Evolutionary conservation across 2,113 vertebrate species (phyloP), one percentile per base, ranked within the genome.

Genomic region (Brachyhypopomus gauderio): DNA sequence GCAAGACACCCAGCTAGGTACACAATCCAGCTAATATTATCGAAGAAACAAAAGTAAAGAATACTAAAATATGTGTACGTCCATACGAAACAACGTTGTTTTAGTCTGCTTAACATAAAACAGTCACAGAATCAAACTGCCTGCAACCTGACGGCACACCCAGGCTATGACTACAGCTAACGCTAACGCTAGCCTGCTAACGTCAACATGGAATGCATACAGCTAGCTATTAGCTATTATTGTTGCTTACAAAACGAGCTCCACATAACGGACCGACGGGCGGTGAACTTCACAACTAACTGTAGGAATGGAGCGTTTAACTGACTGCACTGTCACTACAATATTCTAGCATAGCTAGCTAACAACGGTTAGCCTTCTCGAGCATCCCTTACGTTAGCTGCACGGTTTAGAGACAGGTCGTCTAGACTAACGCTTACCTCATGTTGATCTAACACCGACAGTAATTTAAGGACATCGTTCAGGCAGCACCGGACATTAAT

Each of bases 381-480:
- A 41, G 9, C 41, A 41, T 41, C 41, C 9, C 9, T 41, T 41
- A 41, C 41, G 5, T 9, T 41, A 41, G 41, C 41, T 9, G 7
- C 5, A 8, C 9, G 41, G 5, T 41, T 41, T 23, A 55, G 72
- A 27, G 14, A 9, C 3, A 59, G 12, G 9, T 7, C 58, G 19
- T 20, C 52, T 27, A 52, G 16, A 45, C 22, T 1, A 6, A 3
- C 52, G 14, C 89, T 90, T 87, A 90, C 90, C 90, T 76, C 90
- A 87, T 79, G 69, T 70, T 81, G 62, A 30, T 59, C 75, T 38
- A 27, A 75, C 62, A 67, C 12, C 52, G 69, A 59, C 67, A 34
- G 30, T 59, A 38, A 59, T 74, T 38, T 23, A 45, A 58, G 63
- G 4, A 70, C 23, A 30, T 30, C 1, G 11, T 38, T 38, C 38